Evolutionary conservation across 2,888 invertebrate genomes (phyloP).

Genomic region (Eupithecia subfuscata): DNA sequence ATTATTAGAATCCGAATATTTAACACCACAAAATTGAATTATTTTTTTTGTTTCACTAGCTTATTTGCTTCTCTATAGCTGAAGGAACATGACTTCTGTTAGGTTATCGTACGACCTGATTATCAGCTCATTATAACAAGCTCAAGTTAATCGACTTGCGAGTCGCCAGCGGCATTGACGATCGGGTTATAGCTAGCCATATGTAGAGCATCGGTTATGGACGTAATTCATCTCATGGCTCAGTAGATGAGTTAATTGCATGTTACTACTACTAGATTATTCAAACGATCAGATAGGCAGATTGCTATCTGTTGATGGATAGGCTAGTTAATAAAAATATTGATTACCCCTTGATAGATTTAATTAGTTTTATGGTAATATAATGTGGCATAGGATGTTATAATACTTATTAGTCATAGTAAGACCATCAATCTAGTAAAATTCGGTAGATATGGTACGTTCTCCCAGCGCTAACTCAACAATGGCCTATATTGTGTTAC

Average conservation of each 20-base stretch:
- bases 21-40: too few species aligned
- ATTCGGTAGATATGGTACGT: too few species aligned
- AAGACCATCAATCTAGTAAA: too few species aligned
- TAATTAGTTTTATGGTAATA: conserved; percentile 1
- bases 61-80: too few species aligned
- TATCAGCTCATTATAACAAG: conserved; percentile 21
- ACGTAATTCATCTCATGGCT: conserved; percentile 59
- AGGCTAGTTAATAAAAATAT: conserved; percentile 6
- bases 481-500: too few species aligned
- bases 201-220: conserved; percentile 35
- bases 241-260: conserved; percentile 61
- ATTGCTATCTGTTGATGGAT: conserved; percentile 15
- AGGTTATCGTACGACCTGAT: conserved; percentile 17
- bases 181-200: conserved; percentile 13
- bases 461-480: too few species aligned
- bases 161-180: conserved; percentile 24
- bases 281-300: conserved; percentile 15
- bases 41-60: too few species aligned
- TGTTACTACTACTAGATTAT: conserved; percentile 22
- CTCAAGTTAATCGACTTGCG: conserved; percentile 24
- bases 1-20: too few species aligned
- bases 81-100: not conserved
- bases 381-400: not conserved
- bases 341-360: not conserved
- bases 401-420: not conserved